These are phyloP conservation scores for Podarcis lilfordi DNA, from an alignment of 2,797 vertebrate species.

Conservation along the genomic window DNA sequence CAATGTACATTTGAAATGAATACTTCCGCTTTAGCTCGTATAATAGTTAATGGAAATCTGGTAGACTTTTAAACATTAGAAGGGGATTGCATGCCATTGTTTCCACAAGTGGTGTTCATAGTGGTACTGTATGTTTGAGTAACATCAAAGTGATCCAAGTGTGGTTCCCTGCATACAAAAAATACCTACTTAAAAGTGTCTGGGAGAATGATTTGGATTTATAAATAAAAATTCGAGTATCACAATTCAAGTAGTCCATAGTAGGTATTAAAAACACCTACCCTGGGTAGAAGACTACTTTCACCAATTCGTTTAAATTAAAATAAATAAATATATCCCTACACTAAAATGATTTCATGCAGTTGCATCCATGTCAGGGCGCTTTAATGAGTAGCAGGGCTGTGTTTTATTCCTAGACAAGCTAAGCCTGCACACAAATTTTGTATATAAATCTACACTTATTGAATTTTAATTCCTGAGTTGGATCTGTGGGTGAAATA, in stretches of 20 bases:
- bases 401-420: background rate
- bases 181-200: no score
- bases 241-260: background rate
- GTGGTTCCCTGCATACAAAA: no score
- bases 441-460: background rate
- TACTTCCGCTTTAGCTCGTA: background rate
- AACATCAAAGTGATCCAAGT: no score
- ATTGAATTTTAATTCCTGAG: conserved; percentile 2
- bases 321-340: background rate
- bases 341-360: background rate
- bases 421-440: background rate
- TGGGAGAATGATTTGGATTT: no score
- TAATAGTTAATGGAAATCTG: background rate
- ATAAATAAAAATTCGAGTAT: no score
- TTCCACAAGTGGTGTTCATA: background rate
- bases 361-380: background rate
- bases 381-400: background rate
- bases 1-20: background rate
- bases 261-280: background rate
- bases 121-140: background rate
- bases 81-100: background rate
- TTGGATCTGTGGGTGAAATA: background rate
- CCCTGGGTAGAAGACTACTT: background rate
- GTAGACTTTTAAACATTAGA: background rate
- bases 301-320: background rate